Conservation (phyloP, 2,113 vertebrate species). For the Okapia johnstoni region DNA sequence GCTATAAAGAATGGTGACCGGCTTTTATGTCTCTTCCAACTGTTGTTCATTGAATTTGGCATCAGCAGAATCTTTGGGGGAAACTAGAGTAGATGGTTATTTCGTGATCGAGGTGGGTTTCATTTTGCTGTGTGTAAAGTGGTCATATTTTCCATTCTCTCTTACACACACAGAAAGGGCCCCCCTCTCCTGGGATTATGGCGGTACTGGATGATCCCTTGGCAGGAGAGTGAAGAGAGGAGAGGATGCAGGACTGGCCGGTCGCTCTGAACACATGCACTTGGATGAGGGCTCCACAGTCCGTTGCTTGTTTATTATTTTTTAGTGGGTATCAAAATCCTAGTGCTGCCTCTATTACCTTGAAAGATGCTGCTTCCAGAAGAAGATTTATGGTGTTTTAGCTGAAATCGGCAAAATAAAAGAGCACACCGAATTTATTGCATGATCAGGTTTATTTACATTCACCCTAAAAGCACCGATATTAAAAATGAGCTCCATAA, state of each 20-base stretch:
- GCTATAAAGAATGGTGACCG: constrained; percentile 22
- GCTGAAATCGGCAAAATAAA: constrained; percentile 50
- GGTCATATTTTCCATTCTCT: neutral
- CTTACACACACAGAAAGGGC: neutral
- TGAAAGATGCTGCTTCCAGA: constrained; percentile 26
- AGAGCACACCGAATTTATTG: constrained; percentile 41
- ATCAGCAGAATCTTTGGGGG: neutral
- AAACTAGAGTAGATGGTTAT: neutral
- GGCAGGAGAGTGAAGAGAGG: neutral
- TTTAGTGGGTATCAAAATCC: constrained; percentile 34
- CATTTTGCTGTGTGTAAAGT: neutral
- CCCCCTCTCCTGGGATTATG: neutral
- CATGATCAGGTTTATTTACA: constrained; percentile 57
- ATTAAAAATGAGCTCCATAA: constrained; percentile 65
- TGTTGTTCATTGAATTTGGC: neutral
- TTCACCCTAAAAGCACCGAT: constrained; percentile 11
- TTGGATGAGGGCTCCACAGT: neutral
- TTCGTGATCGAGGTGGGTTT: neutral
- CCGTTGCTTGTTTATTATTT: neutral
- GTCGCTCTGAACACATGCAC: neutral
- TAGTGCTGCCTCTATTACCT: neutral
- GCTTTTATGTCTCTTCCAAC: constrained; percentile 44
- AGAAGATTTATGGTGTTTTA: constrained; percentile 30
- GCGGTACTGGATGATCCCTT: neutral
- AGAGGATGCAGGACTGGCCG: neutral